Conservation (phyloP, 2,888 invertebrate genomes). For the Strigamia transsilvanica region DNA sequence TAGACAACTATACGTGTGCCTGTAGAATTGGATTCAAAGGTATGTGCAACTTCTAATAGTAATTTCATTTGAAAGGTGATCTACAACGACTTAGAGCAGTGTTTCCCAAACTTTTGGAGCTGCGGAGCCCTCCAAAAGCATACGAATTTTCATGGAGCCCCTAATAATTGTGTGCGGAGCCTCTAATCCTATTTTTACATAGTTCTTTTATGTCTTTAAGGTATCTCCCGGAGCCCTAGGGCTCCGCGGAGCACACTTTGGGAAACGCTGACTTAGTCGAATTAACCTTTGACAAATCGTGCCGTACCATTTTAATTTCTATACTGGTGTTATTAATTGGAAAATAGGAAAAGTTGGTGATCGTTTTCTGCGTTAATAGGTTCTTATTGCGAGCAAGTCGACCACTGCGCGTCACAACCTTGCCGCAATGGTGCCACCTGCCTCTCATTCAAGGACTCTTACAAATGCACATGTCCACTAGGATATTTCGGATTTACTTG, state of each 20-base stretch:
- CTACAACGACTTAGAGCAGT: not conserved
- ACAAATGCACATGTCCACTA: conserved; percentile 84
- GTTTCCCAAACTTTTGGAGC: too few relatives aligned
- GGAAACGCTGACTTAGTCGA: too few relatives aligned
- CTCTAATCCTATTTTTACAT: too few relatives aligned
- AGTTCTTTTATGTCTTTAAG: too few relatives aligned
- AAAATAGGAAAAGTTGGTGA: not conserved
- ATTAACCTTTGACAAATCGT: not conserved
- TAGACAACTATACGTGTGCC: conserved; percentile 84
- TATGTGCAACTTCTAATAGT: conserved; percentile 56
- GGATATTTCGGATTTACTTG: conserved; percentile 87
- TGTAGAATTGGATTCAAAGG: conserved; percentile 82
- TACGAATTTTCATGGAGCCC: too few relatives aligned
- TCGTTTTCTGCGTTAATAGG: not conserved
- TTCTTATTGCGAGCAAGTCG: conserved; percentile 80
- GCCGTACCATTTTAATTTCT: not conserved
- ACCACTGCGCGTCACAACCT: conserved; percentile 86
- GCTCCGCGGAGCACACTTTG: too few relatives aligned
- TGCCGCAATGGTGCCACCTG: conserved; percentile 94
- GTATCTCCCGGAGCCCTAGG: too few relatives aligned
- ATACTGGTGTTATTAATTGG: not conserved
- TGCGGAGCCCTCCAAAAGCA: too few relatives aligned
- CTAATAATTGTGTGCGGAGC: too few relatives aligned
- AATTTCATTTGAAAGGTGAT: not conserved
- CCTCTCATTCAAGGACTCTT: conserved; percentile 75